A percentile compares a stretch with the other conserved stretches of the same genome.
phyloP scores from a whole-genome alignment of 64 coral and sea anemone genomes.

The Montipora capricornis region DNA sequence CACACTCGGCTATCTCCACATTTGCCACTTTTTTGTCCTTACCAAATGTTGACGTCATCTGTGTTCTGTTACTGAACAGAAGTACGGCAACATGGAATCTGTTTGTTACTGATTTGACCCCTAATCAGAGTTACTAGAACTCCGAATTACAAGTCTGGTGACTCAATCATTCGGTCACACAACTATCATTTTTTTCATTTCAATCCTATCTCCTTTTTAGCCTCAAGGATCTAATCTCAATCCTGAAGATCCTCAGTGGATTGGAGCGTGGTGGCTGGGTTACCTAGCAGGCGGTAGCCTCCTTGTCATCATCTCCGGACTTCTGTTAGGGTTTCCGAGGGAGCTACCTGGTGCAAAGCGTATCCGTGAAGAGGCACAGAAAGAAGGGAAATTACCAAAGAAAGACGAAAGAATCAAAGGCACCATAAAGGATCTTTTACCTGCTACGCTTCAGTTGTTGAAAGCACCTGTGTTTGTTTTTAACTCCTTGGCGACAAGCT shows the following conservation, averaged over 20 bases:
- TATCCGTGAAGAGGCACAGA: slow-evolving; percentile 74
- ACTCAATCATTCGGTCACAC: no score
- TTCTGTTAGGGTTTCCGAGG: slow-evolving; percentile 85
- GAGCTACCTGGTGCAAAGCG: slow-evolving; percentile 79
- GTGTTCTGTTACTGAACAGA: no score
- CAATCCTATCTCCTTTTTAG: slow-evolving; percentile 29
- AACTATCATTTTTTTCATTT: not conserved
- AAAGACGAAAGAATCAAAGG: slow-evolving; percentile 67
- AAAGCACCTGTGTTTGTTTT: slow-evolving; percentile 86
- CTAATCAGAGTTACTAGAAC: no score
- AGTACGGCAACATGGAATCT: no score
- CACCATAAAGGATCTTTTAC: slow-evolving; percentile 81
- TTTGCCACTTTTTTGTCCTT: no score
- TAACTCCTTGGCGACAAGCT: slow-evolving; percentile 73
- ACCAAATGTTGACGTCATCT: no score
- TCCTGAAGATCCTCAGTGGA: slow-evolving; percentile 84
- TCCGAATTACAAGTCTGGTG: no score
- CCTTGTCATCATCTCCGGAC: slow-evolving; percentile 50
- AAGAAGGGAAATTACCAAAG: slow-evolving; percentile 75
- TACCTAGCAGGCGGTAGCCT: slow-evolving; percentile 73
- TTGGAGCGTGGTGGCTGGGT: slow-evolving; percentile 99
- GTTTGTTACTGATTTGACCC: no score
- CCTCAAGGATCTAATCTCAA: slow-evolving; percentile 75
- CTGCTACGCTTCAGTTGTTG: slow-evolving; percentile 74
- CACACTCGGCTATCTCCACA: no score